Evolutionary conservation across 1,140 invertebrate genomes (phyloP), one percentile per base, ranked within the genome.

Genomic region (Plectrocnemia conspersa): DNA sequence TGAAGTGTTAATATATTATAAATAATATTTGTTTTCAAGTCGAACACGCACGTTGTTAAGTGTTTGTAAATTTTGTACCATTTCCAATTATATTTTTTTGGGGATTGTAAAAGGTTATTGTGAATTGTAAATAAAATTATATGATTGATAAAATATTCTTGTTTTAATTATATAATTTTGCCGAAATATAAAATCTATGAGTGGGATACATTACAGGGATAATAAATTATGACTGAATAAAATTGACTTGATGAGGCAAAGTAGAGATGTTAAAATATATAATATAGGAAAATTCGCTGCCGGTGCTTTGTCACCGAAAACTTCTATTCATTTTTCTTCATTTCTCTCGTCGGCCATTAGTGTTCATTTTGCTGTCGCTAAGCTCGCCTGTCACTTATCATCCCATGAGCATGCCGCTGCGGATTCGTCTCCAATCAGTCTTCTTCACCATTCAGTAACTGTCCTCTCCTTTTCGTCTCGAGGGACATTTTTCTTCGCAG

Each of bases 241-340:
- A n/a, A n/a, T n/a, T n/a, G n/a, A n/a, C n/a, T n/a, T n/a, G n/a
- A n/a, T n/a, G n/a, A n/a, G n/a, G n/a, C n/a, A n/a, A n/a, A n/a
- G n/a, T n/a, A n/a, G n/a, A n/a, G n/a, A n/a, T n/a, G n/a, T n/a
- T n/a, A n/a, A n/a, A n/a, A n/a, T n/a, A n/a, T n/a, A n/a, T n/a
- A n/a, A n/a, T n/a, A n/a, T n/a, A n/a, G n/a, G n/a, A 47, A 29
- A 47, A 47, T 27, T 25, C 21, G 24, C 19, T n/a, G 21, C 9
- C 13, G 33, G 23, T 36, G 24, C 22, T 25, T 49, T 52, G 41
- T 40, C 50, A 33, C 38, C 24, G 21, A 48, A 52, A 57, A 49
- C 53, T 41, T 44, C 46, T 50, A 36, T 35, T 54, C 50, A 54
- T 58, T 49, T 59, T 59, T 59, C 52, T 42, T 54, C 52, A 59